Percentiles rank a stretch among this genome's conserved stretches.
Conservation (phyloP, 2,888 invertebrate genomes). For the Ichneumoninae sp. region DNA sequence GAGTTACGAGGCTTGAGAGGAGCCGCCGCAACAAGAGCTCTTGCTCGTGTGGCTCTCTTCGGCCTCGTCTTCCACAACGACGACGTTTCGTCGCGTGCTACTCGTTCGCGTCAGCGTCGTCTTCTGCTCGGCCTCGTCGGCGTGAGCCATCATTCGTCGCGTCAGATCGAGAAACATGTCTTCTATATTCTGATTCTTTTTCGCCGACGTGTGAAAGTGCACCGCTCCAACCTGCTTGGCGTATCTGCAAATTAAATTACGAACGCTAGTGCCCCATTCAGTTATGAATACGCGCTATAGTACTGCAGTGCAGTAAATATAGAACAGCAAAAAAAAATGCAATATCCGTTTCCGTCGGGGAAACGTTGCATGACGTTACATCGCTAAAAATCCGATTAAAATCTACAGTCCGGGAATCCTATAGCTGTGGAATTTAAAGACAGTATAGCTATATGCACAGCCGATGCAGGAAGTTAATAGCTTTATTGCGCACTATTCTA, state of each 20-base stretch:
- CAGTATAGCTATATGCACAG: too few relatives aligned
- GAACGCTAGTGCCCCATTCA: not conserved
- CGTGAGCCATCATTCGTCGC: constrained; percentile 88
- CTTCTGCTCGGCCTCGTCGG: constrained; percentile 78
- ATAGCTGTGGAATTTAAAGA: not conserved
- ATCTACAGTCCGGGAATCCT: not conserved
- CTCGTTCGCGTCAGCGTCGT: constrained; percentile 82
- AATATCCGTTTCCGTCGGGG: not conserved
- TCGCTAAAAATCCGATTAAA: not conserved
- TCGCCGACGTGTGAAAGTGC: constrained; percentile 97
- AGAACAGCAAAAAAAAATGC: not conserved
- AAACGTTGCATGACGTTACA: not conserved
- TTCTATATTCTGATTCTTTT: constrained; percentile 95
- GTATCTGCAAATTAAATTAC: constrained; percentile 87
- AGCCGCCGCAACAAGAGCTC: constrained; percentile 82
- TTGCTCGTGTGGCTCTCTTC: constrained; percentile 77
- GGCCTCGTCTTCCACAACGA: constrained; percentile 84
- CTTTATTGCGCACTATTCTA: too few relatives aligned
- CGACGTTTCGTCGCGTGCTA: constrained; percentile 84
- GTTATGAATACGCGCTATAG: not conserved
- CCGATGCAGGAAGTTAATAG: too few relatives aligned
- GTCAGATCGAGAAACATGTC: constrained; percentile 95
- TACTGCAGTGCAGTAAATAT: not conserved
- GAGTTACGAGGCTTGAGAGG: constrained; percentile 67
- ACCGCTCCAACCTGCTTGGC: constrained; percentile 95